Evolutionary conservation across 2,888 invertebrate species (phyloP).

Genomic region (Acronicta alni): DNA sequence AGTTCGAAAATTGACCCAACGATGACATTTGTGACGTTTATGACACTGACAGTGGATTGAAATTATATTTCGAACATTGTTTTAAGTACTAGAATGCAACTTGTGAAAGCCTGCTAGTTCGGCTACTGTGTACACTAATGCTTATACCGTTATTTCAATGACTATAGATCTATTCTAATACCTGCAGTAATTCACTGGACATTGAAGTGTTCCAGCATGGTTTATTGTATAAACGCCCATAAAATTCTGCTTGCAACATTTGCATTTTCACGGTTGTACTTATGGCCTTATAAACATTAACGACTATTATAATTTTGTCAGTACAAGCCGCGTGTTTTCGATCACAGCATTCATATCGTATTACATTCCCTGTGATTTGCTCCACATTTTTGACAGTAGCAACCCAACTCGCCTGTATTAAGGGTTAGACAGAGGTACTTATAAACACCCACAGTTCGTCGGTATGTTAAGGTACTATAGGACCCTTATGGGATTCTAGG

Average conservation of each 20-base stretch:
- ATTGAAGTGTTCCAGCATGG: constrained; percentile 39
- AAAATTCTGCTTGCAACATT: constrained; percentile 45
- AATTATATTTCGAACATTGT: too few relatives aligned
- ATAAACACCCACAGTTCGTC: too few relatives aligned
- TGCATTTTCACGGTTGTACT: constrained; percentile 43
- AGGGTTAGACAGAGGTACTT: too few relatives aligned
- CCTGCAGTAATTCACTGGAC: constrained; percentile 29
- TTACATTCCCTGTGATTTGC: constrained; percentile 47
- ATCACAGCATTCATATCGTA: constrained; percentile 45
- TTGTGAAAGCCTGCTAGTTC: too few relatives aligned
- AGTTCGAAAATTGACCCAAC: too few relatives aligned
- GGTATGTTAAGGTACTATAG: too few relatives aligned
- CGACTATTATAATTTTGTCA: constrained; percentile 51
- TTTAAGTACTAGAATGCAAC: too few relatives aligned
- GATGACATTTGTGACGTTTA: too few relatives aligned
- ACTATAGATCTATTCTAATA: background rate
- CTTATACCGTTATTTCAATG: too few relatives aligned
- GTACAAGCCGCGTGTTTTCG: constrained; percentile 42
- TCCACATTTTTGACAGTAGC: constrained; percentile 46
- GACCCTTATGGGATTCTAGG: too few relatives aligned
- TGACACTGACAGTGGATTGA: too few relatives aligned
- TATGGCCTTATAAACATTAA: constrained; percentile 49
- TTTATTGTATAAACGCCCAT: constrained; percentile 36
- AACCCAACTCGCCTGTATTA: too few relatives aligned
- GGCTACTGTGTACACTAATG: background rate